Evolutionary conservation across 2,113 vertebrate species (phyloP).

Genomic region (Chloropsis cyanopogon): DNA sequence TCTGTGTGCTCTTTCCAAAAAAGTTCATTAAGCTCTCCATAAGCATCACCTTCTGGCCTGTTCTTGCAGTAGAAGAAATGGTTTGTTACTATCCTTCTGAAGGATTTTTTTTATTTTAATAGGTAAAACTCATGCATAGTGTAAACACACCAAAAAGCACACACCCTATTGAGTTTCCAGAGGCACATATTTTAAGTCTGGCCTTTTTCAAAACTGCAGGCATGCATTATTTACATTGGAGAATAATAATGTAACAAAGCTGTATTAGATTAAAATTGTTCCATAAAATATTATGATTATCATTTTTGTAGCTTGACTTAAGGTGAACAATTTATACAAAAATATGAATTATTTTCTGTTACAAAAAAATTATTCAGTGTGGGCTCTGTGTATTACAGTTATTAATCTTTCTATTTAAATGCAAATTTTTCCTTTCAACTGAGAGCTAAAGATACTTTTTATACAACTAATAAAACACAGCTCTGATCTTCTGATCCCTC

Average conservation of each 20-base stretch:
- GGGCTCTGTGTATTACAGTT: constrained; percentile 68
- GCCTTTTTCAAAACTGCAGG: not conserved
- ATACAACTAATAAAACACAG: constrained; percentile 71
- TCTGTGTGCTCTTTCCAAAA: not conserved
- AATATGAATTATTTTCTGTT: constrained; percentile 73
- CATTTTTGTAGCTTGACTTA: constrained; percentile 60
- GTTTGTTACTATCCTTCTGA: not conserved
- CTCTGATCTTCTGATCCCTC: constrained; percentile 70
- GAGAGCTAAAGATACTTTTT: constrained; percentile 68
- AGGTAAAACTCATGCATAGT: not conserved
- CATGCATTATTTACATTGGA: constrained; percentile 48
- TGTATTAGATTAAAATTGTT: constrained; percentile 59
- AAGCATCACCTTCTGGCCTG: not conserved
- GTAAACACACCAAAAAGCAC: not conserved
- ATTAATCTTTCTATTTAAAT: constrained; percentile 83
- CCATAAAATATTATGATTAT: constrained; percentile 70
- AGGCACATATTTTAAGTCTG: constrained; percentile 36
- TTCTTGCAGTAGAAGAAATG: not conserved
- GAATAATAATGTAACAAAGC: constrained; percentile 48
- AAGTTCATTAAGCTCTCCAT: not conserved
- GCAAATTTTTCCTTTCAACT: constrained; percentile 76
- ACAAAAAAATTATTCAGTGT: constrained; percentile 72
- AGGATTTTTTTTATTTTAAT: not conserved
- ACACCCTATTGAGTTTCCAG: not conserved
- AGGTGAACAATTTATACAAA: constrained; percentile 68